Base-by-base conservation (phyloP, 2,797 vertebrate species). In the Hirundo rustica region DNA sequence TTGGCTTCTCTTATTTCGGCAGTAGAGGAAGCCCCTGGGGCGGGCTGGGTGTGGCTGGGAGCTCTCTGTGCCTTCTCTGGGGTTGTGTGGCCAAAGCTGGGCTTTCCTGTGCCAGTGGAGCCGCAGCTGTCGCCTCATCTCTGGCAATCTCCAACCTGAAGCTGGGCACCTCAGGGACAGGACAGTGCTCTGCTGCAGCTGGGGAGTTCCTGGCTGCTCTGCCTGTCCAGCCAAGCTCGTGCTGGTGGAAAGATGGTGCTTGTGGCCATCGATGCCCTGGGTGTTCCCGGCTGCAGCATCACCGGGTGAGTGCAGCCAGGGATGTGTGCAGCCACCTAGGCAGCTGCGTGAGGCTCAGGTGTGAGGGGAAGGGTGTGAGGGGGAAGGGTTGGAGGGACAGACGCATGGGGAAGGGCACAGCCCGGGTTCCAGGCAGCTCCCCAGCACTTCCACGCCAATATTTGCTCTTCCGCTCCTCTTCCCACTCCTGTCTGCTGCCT, bases 401-500 rank as follows among this genome's bases (percentile, higher is more conserved):
- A 61, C 0, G 4, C 60, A 57, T 34, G 86, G 89, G 54, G 71
- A 87, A 67, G 50, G 74, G 68, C 65, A 40, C 65, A 61, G 85
- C 61, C 38, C 72, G n/a, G 34, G 26, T 71, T 85, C 78, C 81
- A 77, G 70, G 82, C 91, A 80, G 79, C 79, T 90, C 58, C 91
- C 5, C 11, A 87, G 54, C 74, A 21, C 94, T 81, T 97, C 34
- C 75, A 78, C 15, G 1, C 73, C 82, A 16, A 13, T 64, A 42
- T 78, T 93, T 58, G 67, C 71, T 58, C 30, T 88, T 80, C 83
- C 82, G 93, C 95, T 95, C 79, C 88, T 93, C 54, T 88, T 92
- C 73, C 80, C 74, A 16, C 75, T 94, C 86, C 75, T 82, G 73
- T 85, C 62, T 95, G 91, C 81, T 80, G 85, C 60, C 67, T 85